Percentiles rank a stretch among this genome's conserved stretches.
These are phyloP conservation scores for Drosophila malerkotliana DNA, from an alignment of 1,140 invertebrate genomes.

Conservation along the genomic window DNA sequence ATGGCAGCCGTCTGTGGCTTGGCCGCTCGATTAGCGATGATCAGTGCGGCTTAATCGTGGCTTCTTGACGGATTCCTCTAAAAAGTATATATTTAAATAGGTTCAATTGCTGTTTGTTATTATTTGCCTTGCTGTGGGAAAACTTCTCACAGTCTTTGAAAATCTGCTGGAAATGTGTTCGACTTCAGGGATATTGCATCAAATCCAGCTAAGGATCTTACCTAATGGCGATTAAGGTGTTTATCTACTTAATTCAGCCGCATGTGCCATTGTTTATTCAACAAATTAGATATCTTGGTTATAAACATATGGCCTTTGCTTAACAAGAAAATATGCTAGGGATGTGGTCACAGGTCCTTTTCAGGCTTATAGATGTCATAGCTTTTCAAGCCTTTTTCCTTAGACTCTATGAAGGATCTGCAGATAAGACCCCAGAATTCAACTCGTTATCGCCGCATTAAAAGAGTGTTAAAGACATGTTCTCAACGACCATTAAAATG, in stretches of 20 bases:
- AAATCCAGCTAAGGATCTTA: slow-evolving; percentile 33
- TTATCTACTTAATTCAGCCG: slow-evolving; percentile 22
- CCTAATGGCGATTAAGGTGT: slow-evolving; percentile 27
- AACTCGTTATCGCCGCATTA: slow-evolving; percentile 34
- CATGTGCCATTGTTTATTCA: slow-evolving; percentile 46
- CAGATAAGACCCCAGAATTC: slow-evolving; percentile 26
- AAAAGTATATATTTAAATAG: slow-evolving; percentile 74
- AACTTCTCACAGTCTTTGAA: slow-evolving; percentile 18
- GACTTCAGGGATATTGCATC: slow-evolving; percentile 47
- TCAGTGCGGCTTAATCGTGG: slow-evolving; percentile 72
- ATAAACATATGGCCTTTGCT: slow-evolving; percentile 18
- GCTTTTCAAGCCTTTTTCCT: too few species aligned
- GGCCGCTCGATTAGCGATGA: slow-evolving; percentile 57
- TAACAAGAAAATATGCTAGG: too few species aligned
- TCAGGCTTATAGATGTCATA: too few species aligned
- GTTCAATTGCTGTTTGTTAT: slow-evolving; percentile 59
- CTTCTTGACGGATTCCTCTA: slow-evolving; percentile 71
- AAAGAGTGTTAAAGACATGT: slow-evolving; percentile 70
- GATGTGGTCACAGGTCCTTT: too few species aligned
- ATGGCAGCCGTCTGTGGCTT: slow-evolving; percentile 43
- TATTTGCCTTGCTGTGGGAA: slow-evolving; percentile 61
- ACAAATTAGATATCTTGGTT: slow-evolving; percentile 46
- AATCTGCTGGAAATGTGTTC: slow-evolving; percentile 67
- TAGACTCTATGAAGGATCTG: not conserved
- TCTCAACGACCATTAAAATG: slow-evolving; percentile 41